Evolutionary conservation across 2,113 vertebrate species (phyloP), one percentile per base, ranked within the genome.

Genomic region (Chascanopsetta lugubris): DNA sequence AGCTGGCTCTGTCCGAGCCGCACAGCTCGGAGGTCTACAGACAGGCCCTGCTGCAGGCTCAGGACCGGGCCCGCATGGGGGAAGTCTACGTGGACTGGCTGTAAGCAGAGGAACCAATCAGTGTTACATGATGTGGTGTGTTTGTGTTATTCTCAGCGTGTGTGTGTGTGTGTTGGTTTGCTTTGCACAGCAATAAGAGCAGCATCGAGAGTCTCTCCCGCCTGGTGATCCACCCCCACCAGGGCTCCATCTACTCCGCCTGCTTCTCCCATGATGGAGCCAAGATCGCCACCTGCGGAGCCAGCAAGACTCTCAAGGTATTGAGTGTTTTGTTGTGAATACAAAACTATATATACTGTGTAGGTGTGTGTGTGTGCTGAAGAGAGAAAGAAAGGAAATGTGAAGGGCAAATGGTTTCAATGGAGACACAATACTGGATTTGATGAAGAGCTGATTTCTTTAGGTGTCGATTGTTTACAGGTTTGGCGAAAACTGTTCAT

Each of bases 211-310:
- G 90, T 61, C 91, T 95, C 61, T 96, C 94, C 36, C 94, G 88
- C 22, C 90, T 99, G 80, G 94, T 98, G 68, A 92, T 98, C 77
- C 94, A 96, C 61, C 96, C 97, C 2, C 95, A 97, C 17, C 94
- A 92, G 88, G 95, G 95, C 82, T 93, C 95, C 42, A 89, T 98
- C 76, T 95, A 94, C 83, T 94, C 94, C 6, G 94, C 96, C 40
- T 96, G 96, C 82, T 99, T 98, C 90, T 99, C 97, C 54, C 92
- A 91, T 36, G 93, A 97, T 25, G 94, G 93, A 49, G 82, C 92
- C 66, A 96, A 93, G 86, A 94, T 98, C 51, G 97, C 96, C 61
- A 95, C 96, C 17, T 95, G 96, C 89, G 97, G 97, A 53, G 94
- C 94, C 80, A 93, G 94, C 89, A 96, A 92, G 88, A 95, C 88